A percentile compares a stretch with the other conserved stretches of the same genome.
These are phyloP conservation scores for Malacosoma neustria DNA, from an alignment of 2,888 invertebrate genomes.

Conservation along the genomic window DNA sequence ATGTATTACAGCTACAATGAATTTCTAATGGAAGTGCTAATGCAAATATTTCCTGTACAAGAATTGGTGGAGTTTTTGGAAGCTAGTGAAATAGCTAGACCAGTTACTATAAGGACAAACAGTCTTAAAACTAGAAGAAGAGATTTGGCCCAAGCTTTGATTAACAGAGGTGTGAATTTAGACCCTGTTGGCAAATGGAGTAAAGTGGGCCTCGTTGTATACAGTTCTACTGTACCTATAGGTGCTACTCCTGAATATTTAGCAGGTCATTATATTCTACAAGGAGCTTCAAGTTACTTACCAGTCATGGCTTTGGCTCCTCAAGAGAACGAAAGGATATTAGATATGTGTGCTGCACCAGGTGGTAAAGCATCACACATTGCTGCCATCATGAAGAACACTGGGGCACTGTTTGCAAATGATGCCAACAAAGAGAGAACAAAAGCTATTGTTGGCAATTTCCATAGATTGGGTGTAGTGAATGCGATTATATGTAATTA, in stretches of 20 bases:
- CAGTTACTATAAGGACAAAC: slow-evolving; percentile 96
- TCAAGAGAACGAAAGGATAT: slow-evolving; percentile 93
- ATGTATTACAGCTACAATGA: slow-evolving; percentile 97
- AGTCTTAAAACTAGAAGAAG: slow-evolving; percentile 93
- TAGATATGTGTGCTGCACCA: slow-evolving; percentile 99
- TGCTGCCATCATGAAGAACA: slow-evolving; percentile 98
- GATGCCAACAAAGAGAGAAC: slow-evolving; percentile 93
- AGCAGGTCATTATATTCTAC: slow-evolving; percentile 97
- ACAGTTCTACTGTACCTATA: slow-evolving; percentile 95
- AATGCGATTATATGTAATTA: slow-evolving; percentile 93
- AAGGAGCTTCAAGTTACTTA: slow-evolving; percentile 96
- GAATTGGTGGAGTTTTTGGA: slow-evolving; percentile 96
- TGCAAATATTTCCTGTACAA: slow-evolving; percentile 90
- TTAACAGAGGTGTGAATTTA: slow-evolving; percentile 97
- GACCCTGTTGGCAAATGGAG: slow-evolving; percentile 99
- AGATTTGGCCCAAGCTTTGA: slow-evolving; percentile 95
- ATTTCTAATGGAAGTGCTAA: slow-evolving; percentile 93
- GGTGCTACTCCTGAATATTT: slow-evolving; percentile 99
- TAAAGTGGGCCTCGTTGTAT: slow-evolving; percentile 97
- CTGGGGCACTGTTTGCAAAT: slow-evolving; percentile 96
- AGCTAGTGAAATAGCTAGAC: slow-evolving; percentile 95
- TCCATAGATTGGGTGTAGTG: slow-evolving; percentile 95
- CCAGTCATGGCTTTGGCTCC: slow-evolving; percentile 99
- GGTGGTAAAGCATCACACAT: slow-evolving; percentile 99
- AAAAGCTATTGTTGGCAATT: slow-evolving; percentile 95